Evolutionary conservation across 1,140 invertebrate genomes (phyloP), one percentile per base, ranked within the genome.

Genomic region (Pogonomyrmex californicus): DNA sequence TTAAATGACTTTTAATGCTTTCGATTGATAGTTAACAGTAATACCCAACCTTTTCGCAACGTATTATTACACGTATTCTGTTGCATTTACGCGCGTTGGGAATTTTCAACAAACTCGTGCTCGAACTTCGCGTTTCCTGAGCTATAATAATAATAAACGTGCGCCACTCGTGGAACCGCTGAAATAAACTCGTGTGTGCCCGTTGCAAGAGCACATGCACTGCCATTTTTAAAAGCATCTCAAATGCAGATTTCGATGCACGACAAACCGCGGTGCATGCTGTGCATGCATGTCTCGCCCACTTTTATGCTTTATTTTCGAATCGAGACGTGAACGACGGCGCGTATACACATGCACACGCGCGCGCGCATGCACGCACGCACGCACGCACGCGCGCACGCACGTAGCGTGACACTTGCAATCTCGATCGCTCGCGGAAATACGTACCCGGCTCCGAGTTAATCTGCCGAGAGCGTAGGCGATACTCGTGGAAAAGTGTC

Each of bases 391-490:
- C 17, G 63, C 38, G 51, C 6, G 58, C 86, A 86, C 71, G 82
- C 71, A 87, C 49, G 82, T 33, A 86, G 86, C 86, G 86, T 86
- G 86, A 73, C 83, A 87, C 86, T 87, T 65, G 86, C 82, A 78
- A 87, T 86, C 82, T 77, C 54, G 12, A 65, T 54, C 66, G 65
- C 81, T 76, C 70, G 71, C 71, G 81, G 79, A 87, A 85, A 87
- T 58, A 68, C 63, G 58, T 66, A 44, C 81, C 23, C 49, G 41
- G 47, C 58, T 41, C 5, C 68, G 66, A 54, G 62, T 85, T 68
- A 87, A 85, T 87, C 68, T 58, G 63, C 33, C 76, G 76, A 49
- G 63, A 79, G 47, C 47, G 78, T 73, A 36, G 77, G 78, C 66
- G 77, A 86, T 63, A 82, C 36, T 56, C 51, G 47, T 41, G 78